Conservation (phyloP, 2,113 vertebrate genomes). For the Malurus alboscapulatus region DNA sequence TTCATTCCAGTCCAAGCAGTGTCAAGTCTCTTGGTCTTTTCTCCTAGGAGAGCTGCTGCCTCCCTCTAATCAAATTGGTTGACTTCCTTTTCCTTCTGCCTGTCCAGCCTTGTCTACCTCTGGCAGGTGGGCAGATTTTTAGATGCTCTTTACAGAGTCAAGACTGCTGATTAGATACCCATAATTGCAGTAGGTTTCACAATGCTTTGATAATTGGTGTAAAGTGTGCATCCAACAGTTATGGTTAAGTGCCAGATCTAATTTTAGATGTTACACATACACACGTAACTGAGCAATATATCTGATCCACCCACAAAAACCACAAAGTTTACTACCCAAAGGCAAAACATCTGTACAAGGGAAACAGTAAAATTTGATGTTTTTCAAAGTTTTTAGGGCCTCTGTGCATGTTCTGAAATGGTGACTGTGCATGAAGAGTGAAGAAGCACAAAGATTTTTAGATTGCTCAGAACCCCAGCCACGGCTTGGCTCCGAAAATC, state of each 20-base stretch:
- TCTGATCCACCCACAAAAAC: neutral
- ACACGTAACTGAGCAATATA: rapidly evolving
- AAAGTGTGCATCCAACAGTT: neutral
- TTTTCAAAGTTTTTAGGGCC: neutral
- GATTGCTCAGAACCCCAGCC: neutral
- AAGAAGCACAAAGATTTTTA: neutral
- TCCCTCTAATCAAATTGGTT: neutral
- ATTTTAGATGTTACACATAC: neutral
- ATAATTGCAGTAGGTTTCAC: neutral
- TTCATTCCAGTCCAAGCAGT: neutral
- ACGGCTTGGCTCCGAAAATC: neutral
- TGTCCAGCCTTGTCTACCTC: rapidly evolving
- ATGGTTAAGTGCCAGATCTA: neutral
- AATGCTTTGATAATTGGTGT: neutral
- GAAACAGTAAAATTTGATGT: neutral
- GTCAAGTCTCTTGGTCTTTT: neutral
- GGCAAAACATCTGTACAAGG: neutral
- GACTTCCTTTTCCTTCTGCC: neutral
- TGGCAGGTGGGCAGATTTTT: neutral
- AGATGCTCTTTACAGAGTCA: neutral
- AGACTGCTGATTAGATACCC: neutral
- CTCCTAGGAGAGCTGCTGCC: neutral
- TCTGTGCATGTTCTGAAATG: rapidly evolving
- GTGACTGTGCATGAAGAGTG: neutral
- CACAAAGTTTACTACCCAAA: neutral